These are phyloP conservation scores for Cataglyphis cursor DNA, from an alignment of 2,888 invertebrate species.

Conservation along the genomic window DNA sequence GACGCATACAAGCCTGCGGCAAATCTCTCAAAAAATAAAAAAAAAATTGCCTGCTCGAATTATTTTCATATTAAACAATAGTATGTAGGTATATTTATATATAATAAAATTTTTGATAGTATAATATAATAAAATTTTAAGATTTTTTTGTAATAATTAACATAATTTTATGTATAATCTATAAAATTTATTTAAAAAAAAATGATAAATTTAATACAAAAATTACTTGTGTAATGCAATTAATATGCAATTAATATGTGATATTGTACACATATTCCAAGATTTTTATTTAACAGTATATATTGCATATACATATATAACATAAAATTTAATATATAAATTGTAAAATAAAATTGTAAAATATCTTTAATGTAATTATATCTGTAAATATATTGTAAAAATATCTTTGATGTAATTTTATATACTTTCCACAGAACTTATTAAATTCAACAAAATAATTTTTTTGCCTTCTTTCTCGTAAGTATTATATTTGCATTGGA, in stretches of 20 bases:
- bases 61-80: not conserved
- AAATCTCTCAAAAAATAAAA: not conserved
- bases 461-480: not conserved
- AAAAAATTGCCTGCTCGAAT: not conserved
- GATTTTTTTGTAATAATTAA: too few species aligned
- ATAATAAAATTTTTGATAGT: not conserved
- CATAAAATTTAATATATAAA: not conserved
- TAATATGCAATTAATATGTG: too few species aligned
- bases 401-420: not conserved
- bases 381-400: too few species aligned
- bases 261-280: not conserved
- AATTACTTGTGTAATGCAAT: too few species aligned
- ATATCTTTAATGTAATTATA: too few species aligned
- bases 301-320: not conserved
- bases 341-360: not conserved
- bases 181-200: too few species aligned
- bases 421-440: not conserved
- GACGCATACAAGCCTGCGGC: not conserved
- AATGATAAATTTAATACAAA: too few species aligned
- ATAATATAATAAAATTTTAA: too few species aligned
- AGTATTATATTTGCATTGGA: not conserved
- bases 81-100: not conserved
- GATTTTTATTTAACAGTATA: not conserved
- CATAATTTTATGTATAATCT: too few species aligned
- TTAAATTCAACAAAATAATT: not conserved